Percentiles rank a stretch among this genome's conserved stretches.
Evolutionary conservation across 2,888 invertebrate genomes (phyloP).

Genomic region (Blastobasis lacticolella): DNA sequence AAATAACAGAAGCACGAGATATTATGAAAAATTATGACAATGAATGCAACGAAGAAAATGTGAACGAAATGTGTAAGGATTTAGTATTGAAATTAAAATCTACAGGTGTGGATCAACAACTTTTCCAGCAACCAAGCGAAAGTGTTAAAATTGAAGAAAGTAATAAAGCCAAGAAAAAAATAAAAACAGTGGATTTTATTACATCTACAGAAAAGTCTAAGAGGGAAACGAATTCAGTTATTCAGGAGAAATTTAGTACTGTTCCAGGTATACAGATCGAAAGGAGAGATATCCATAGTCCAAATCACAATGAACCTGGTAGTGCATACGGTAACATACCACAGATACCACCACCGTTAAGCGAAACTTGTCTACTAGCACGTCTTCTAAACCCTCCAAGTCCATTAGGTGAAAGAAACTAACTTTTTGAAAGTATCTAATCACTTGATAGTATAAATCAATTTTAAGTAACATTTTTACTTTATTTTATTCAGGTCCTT

Average conservation of each 20-base stretch:
- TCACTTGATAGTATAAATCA: no score
- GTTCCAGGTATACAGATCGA: slow-evolving; percentile 16
- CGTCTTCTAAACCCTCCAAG: slow-evolving; percentile 33
- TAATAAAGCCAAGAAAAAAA: slow-evolving; percentile 1
- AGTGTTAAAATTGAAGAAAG: slow-evolving; percentile 1
- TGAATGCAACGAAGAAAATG: slow-evolving; percentile 37
- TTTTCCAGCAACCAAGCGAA: no score
- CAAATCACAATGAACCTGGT: slow-evolving; percentile 10
- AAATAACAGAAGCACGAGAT: slow-evolving; percentile 39
- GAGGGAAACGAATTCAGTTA: slow-evolving; percentile 26
- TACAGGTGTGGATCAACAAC: no score
- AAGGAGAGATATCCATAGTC: slow-evolving; percentile 10
- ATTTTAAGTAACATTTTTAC: not conserved
- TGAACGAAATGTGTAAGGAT: slow-evolving; percentile 43
- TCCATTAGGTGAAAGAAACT: no score
- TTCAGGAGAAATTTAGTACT: slow-evolving; percentile 14
- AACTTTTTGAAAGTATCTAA: no score
- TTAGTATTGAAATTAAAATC: slow-evolving; percentile 21
- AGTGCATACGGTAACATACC: slow-evolving; percentile 15
- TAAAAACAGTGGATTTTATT: slow-evolving; percentile 2
- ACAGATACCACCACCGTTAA: slow-evolving; percentile 19
- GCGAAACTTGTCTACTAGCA: slow-evolving; percentile 43
- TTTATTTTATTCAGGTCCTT: not conserved
- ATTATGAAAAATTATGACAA: slow-evolving; percentile 44
- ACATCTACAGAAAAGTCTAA: slow-evolving; percentile 27